These are phyloP conservation scores for Napeogenes sylphis DNA, from an alignment of 2,888 invertebrate genomes.

Conservation along the genomic window DNA sequence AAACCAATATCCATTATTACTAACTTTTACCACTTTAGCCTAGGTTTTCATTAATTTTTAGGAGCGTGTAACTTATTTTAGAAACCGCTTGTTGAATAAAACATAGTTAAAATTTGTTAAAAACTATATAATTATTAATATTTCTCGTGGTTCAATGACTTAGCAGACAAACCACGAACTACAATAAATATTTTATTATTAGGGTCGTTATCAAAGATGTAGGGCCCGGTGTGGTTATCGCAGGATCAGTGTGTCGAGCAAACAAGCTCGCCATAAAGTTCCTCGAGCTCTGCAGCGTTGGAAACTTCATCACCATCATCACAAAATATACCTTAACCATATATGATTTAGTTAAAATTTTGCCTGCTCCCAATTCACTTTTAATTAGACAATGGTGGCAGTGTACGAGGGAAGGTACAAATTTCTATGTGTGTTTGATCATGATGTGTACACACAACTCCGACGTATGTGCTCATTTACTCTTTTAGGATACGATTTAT, in stretches of 20 bases:
- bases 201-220: slow-evolving; percentile 42
- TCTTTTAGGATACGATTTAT: slow-evolving; percentile 7
- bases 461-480: slow-evolving; percentile 19
- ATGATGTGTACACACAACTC: slow-evolving; percentile 32
- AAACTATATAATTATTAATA: too few species aligned
- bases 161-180: slow-evolving; percentile 19
- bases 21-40: too few species aligned
- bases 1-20: too few species aligned
- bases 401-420: slow-evolving; percentile 23
- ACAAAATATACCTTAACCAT: slow-evolving; percentile 20
- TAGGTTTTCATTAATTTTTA: too few species aligned
- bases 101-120: too few species aligned
- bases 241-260: slow-evolving; percentile 40
- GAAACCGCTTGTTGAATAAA: too few species aligned
- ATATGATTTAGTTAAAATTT: slow-evolving; percentile 16
- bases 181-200: slow-evolving; percentile 39
- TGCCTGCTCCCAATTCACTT: background rate
- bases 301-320: slow-evolving; percentile 18
- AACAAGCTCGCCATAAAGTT: slow-evolving; percentile 38
- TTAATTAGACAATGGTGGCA: slow-evolving; percentile 17
- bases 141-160: slow-evolving; percentile 18
- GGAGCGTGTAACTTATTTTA: too few species aligned
- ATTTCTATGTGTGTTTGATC: slow-evolving; percentile 31
- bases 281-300: slow-evolving; percentile 24
- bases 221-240: slow-evolving; percentile 43